Conservation (phyloP, 92 coral and sea anemone species). For the Nematostella vectensis region DNA sequence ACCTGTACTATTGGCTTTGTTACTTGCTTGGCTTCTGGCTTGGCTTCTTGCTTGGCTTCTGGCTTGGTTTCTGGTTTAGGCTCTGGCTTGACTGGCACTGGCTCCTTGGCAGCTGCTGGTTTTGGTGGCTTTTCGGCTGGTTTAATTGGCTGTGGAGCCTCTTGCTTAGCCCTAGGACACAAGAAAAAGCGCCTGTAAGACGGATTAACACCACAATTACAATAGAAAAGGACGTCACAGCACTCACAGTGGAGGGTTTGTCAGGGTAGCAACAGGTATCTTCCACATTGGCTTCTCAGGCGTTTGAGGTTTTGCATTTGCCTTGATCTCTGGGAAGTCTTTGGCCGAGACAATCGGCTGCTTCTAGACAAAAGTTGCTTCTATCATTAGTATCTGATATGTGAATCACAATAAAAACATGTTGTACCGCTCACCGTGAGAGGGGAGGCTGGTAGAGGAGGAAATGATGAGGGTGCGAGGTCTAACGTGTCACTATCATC, state of each 20-base stretch:
- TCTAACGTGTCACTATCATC: slow-evolving; percentile 87
- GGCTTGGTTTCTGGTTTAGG: background rate
- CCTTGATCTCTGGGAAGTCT: slow-evolving; percentile 2
- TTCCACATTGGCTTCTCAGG: background rate
- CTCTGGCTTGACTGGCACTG: background rate
- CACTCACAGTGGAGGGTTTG: background rate
- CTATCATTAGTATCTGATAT: too few relatives aligned
- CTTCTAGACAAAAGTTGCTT: background rate
- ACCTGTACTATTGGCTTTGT: background rate
- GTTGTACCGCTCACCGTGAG: slow-evolving; percentile 9
- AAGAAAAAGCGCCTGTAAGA: background rate
- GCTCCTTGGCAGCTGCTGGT: background rate
- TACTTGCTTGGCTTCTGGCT: background rate
- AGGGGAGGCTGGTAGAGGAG: slow-evolving; percentile 83
- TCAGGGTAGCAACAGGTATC: too few relatives aligned
- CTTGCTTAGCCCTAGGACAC: background rate
- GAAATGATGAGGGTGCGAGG: slow-evolving; percentile 84
- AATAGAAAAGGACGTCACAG: background rate
- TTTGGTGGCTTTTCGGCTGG: background rate
- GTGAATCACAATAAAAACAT: background rate
- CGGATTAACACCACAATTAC: background rate
- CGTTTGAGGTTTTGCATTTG: slow-evolving; percentile 5
- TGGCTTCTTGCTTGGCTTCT: background rate
- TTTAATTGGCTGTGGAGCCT: background rate
- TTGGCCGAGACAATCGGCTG: background rate